Conservation (phyloP, 2,797 vertebrate species). For the Phyllotis vaccarum region DNA sequence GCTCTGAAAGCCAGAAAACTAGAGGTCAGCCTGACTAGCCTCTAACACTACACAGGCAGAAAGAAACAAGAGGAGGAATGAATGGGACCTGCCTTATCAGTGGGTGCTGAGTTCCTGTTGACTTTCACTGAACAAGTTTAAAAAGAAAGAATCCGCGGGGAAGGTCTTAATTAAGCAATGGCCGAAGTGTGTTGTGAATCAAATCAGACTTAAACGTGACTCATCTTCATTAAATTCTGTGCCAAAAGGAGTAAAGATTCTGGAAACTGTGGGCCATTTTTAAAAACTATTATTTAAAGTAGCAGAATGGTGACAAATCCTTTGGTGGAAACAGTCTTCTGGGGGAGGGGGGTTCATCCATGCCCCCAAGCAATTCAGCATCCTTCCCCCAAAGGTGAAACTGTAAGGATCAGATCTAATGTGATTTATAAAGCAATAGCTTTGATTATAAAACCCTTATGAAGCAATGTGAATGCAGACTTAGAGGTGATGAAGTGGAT, state of each 20-base stretch:
- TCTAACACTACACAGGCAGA: neutral
- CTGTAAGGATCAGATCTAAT: constrained; percentile 58
- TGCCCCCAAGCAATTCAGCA: neutral
- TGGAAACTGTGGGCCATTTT: neutral
- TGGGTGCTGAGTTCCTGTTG: constrained; percentile 26
- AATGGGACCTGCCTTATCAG: constrained; percentile 50
- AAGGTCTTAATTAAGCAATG: neutral
- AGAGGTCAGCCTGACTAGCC: neutral
- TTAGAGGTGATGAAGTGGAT: constrained; percentile 22
- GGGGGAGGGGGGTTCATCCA: neutral
- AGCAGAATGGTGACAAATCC: neutral
- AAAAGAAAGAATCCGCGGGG: constrained; percentile 69
- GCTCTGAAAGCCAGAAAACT: neutral
- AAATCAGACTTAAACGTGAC: constrained; percentile 13
- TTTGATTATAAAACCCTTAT: constrained; percentile 26
- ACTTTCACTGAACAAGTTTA: constrained; percentile 74
- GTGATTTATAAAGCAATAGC: constrained; percentile 1
- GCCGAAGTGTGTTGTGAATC: constrained; percentile 49
- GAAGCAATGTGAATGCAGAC: neutral
- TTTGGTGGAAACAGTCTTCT: constrained; percentile 15
- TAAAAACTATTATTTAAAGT: neutral
- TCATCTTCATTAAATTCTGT: constrained; percentile 52
- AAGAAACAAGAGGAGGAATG: constrained; percentile 30
- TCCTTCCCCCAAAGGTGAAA: neutral
- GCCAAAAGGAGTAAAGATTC: neutral